These are phyloP conservation scores for Zeugodacus cucurbitae DNA, from an alignment of 1,140 invertebrate genomes.

Conservation along the genomic window DNA sequence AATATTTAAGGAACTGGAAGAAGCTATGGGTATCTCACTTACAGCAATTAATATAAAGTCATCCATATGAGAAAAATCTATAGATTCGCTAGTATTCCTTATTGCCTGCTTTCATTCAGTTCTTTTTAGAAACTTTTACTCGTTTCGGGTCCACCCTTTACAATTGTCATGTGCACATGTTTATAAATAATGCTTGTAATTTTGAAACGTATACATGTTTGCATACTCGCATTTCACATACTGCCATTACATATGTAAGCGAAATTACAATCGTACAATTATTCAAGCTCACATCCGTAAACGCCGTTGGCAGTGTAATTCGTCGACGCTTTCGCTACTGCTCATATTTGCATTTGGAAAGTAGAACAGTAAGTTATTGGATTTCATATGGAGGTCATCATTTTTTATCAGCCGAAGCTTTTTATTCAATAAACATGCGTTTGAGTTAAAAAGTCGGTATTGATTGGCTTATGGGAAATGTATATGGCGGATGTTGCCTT, in stretches of 20 bases:
- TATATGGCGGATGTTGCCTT: too few relatives aligned
- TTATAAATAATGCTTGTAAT: background rate
- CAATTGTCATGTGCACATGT: background rate
- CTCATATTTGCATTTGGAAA: slow-evolving; percentile 12
- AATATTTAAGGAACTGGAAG: too few relatives aligned
- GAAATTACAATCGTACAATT: background rate
- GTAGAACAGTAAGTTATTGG: slow-evolving; percentile 30
- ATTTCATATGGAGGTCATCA: background rate
- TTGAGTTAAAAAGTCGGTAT: background rate
- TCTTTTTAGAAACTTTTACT: too few relatives aligned
- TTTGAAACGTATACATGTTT: background rate
- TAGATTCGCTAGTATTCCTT: too few relatives aligned
- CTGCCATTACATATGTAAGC: background rate
- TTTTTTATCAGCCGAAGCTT: background rate
- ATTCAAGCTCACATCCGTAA: slow-evolving; percentile 2
- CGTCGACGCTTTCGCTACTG: background rate
- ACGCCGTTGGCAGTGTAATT: background rate
- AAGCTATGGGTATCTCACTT: too few relatives aligned
- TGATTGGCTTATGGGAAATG: background rate
- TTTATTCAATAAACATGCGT: background rate
- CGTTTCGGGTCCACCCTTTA: background rate
- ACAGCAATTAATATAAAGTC: too few relatives aligned
- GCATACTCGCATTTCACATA: background rate
- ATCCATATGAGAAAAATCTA: too few relatives aligned
- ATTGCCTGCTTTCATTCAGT: too few relatives aligned